These are phyloP conservation scores for Andrena flavipes DNA, from an alignment of 2,888 invertebrate genomes.

Conservation along the genomic window DNA sequence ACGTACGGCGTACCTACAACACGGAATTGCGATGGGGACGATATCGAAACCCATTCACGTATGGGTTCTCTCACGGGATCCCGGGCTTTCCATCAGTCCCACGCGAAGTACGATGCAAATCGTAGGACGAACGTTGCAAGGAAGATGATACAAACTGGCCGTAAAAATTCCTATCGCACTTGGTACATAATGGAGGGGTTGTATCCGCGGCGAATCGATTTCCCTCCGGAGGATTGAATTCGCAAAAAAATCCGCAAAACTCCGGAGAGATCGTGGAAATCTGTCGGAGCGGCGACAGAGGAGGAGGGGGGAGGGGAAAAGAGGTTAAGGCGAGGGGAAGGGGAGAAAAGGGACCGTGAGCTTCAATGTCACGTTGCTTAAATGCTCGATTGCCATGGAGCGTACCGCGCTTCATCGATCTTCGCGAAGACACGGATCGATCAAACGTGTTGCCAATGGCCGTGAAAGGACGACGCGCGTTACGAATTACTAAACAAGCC, in stretches of 20 bases:
- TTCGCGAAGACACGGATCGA: constrained; percentile 49
- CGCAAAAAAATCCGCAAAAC: constrained; percentile 57
- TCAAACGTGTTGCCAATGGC: constrained; percentile 50
- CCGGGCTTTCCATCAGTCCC: constrained; percentile 46
- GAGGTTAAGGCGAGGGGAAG: background rate
- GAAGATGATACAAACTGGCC: constrained; percentile 75
- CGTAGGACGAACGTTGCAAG: constrained; percentile 46
- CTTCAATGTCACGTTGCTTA: constrained; percentile 2
- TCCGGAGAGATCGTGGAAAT: constrained; percentile 38
- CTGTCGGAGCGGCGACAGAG: background rate
- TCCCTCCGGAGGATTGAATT: constrained; percentile 68
- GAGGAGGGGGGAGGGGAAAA: background rate
- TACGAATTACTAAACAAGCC: constrained; percentile 44
- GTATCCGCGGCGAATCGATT: constrained; percentile 35
- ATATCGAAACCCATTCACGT: constrained; percentile 66
- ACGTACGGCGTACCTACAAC: constrained; percentile 12
- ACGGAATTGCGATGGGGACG: constrained; percentile 2
- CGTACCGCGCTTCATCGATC: constrained; percentile 51
- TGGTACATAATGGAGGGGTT: constrained; percentile 73
- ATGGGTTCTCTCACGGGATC: constrained; percentile 59
- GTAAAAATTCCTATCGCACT: constrained; percentile 78
- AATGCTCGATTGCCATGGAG: constrained; percentile 46
- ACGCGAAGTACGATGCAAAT: constrained; percentile 55
- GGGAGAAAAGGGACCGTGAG: background rate
- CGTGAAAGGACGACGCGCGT: constrained; percentile 41